A percentile compares a stretch with the other conserved stretches of the same genome.
Evolutionary conservation across 2,113 vertebrate species (phyloP).

Genomic region (Gymnorhina tibicen): DNA sequence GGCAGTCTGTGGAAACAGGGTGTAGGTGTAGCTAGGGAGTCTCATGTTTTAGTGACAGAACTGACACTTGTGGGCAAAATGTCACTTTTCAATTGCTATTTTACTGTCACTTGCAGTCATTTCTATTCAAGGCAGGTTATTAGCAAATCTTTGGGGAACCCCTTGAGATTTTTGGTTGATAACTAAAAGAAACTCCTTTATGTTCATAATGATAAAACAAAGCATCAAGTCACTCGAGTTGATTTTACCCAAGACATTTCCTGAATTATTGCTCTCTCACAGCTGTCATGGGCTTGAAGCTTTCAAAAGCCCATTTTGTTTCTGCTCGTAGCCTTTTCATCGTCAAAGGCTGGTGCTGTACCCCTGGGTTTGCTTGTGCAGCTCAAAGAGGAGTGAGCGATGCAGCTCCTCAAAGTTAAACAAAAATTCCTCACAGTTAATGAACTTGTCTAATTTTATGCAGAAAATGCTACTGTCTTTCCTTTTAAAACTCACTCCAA

Average conservation of each 20-base stretch:
- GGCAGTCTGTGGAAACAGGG: not conserved
- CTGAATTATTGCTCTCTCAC: slow-evolving; percentile 61
- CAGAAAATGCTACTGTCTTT: slow-evolving; percentile 30
- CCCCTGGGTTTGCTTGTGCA: slow-evolving; percentile 54
- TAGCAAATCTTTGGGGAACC: slow-evolving; percentile 37
- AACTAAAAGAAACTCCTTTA: slow-evolving; percentile 73
- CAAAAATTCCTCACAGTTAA: slow-evolving; percentile 44
- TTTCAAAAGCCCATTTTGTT: slow-evolving; percentile 69
- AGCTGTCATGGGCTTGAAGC: slow-evolving; percentile 64
- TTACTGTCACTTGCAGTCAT: slow-evolving; percentile 10
- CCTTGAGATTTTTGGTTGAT: slow-evolving; percentile 64
- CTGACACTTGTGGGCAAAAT: not conserved
- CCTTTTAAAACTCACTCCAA: slow-evolving; percentile 30
- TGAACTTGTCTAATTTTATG: slow-evolving; percentile 70
- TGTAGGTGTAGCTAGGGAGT: not conserved
- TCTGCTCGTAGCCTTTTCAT: slow-evolving; percentile 40
- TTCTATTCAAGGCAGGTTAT: slow-evolving; percentile 59
- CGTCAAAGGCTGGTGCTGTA: slow-evolving; percentile 17
- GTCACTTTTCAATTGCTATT: not conserved
- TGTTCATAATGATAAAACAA: slow-evolving; percentile 72
- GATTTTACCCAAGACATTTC: slow-evolving; percentile 68
- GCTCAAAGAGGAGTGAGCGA: slow-evolving; percentile 37
- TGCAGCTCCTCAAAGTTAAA: slow-evolving; percentile 51
- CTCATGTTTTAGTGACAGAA: not conserved
- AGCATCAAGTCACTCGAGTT: slow-evolving; percentile 46